phyloP scores from a whole-genome alignment of 2,797 vertebrate genomes.

The Notolabrus celidotus region DNA sequence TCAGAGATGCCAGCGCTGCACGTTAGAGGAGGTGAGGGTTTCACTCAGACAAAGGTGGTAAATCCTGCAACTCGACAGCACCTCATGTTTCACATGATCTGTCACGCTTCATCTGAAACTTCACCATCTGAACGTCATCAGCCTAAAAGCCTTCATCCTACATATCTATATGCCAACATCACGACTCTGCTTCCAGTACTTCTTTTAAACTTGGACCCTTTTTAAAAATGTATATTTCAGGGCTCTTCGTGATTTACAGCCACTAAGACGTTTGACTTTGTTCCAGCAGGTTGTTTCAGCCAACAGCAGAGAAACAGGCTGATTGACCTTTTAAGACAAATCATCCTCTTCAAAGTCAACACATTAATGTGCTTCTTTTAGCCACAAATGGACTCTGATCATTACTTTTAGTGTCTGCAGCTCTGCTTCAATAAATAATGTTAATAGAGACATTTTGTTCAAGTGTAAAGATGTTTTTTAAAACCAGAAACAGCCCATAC shows the following conservation, averaged over 20 bases:
- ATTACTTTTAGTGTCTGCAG: too few relatives aligned
- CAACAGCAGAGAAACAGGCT: too few relatives aligned
- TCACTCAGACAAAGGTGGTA: conserved; percentile 27
- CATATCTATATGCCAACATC: conserved; percentile 25
- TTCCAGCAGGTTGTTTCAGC: too few relatives aligned
- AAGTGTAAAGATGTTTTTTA: too few relatives aligned
- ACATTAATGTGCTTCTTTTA: too few relatives aligned
- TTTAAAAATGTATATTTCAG: not conserved
- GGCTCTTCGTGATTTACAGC: not conserved
- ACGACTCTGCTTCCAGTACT: not conserved
- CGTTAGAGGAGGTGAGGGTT: conserved; percentile 21
- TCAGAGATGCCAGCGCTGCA: conserved; percentile 21
- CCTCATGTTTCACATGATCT: conserved; percentile 37
- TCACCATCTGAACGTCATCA: conserved; percentile 30
- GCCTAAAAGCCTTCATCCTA: conserved; percentile 19
- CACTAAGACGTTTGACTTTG: too few relatives aligned
- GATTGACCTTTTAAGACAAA: too few relatives aligned
- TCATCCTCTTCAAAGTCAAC: too few relatives aligned
- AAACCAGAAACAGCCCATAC: too few relatives aligned
- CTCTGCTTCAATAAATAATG: too few relatives aligned
- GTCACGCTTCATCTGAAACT: conserved; percentile 11
- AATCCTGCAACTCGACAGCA: conserved; percentile 37
- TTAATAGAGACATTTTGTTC: too few relatives aligned
- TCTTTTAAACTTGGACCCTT: not conserved
- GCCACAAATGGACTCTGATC: too few relatives aligned